A percentile compares a stretch with the other conserved stretches of the same genome.
phyloP scores from a whole-genome alignment of 35 echinoderm and acorn worm genomes.

The Diadema setosum region DNA sequence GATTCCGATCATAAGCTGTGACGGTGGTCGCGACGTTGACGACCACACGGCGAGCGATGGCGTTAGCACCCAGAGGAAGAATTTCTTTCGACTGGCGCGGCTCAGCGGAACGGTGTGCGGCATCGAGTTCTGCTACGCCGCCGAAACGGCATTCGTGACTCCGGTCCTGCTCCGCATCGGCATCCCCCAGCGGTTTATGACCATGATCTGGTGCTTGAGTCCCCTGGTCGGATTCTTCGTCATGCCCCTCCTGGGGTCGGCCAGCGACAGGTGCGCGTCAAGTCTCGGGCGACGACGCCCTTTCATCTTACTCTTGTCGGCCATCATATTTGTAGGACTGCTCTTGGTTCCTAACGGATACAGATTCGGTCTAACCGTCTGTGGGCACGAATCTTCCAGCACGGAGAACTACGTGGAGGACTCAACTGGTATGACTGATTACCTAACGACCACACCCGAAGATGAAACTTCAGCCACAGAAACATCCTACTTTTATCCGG shows the following conservation, averaged over 20 bases:
- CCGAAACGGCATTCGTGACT: constrained; percentile 94
- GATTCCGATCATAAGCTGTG: background rate
- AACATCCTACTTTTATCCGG: background rate
- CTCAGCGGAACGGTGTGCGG: constrained; percentile 94
- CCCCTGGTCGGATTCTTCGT: constrained; percentile 80
- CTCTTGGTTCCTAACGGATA: constrained; percentile 90
- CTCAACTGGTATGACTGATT: background rate
- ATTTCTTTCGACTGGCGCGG: constrained; percentile 43
- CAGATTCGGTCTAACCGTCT: constrained; percentile 26
- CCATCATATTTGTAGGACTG: constrained; percentile 76
- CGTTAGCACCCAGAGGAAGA: constrained; percentile 16
- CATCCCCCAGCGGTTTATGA: constrained; percentile 87
- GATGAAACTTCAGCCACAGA: background rate
- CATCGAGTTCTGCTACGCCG: constrained; percentile 99
- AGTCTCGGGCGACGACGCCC: constrained; percentile 78
- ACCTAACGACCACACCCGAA: background rate
- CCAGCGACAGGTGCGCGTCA: constrained; percentile 88
- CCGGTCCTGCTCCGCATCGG: constrained; percentile 82
- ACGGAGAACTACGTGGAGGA: background rate
- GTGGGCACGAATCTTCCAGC: background rate
- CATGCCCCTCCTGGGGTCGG: constrained; percentile 90
- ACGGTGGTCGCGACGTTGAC: constrained; percentile 9
- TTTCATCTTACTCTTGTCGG: constrained; percentile 88
- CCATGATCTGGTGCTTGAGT: constrained; percentile 95
- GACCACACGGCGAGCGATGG: constrained; percentile 2